Percentiles rank a stretch among this genome's conserved stretches.
Conservation (phyloP, 2,113 vertebrate species). For the Phrynocephalus versicolor region DNA sequence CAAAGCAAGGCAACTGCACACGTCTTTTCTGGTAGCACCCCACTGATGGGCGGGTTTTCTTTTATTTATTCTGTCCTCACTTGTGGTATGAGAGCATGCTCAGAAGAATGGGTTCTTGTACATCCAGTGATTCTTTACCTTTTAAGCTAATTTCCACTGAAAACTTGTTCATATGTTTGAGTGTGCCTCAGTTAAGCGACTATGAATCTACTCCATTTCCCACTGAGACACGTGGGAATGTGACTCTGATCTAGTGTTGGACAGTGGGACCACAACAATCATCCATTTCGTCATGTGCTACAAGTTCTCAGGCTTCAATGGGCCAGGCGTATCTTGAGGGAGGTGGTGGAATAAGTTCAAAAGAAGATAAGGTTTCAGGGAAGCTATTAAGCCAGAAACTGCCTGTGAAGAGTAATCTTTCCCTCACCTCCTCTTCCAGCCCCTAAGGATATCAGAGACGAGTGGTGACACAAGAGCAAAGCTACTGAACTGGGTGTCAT, state of each 20-base stretch:
- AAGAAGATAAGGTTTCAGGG: not conserved
- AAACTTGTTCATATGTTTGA: not conserved
- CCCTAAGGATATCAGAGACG: not conserved
- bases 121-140: not conserved
- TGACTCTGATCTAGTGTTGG: not conserved
- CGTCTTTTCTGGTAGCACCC: not conserved
- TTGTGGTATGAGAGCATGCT: no score
- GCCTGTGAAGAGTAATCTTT: not conserved
- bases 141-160: not conserved
- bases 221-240: not conserved
- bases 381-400: not conserved
- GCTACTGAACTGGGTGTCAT: constrained; percentile 17
- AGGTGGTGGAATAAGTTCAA: not conserved
- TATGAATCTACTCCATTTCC: not conserved
- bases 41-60: not conserved
- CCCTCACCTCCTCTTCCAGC: not conserved
- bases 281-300: not conserved
- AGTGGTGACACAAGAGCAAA: not conserved
- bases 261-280: not conserved
- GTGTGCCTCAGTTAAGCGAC: not conserved
- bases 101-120: not conserved
- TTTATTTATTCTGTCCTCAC: not conserved
- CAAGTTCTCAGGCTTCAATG: not conserved
- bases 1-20: no score
- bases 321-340: not conserved